Evolutionary conservation across 2,113 vertebrate species (phyloP).

Genomic region (Thomomys bottae): DNA sequence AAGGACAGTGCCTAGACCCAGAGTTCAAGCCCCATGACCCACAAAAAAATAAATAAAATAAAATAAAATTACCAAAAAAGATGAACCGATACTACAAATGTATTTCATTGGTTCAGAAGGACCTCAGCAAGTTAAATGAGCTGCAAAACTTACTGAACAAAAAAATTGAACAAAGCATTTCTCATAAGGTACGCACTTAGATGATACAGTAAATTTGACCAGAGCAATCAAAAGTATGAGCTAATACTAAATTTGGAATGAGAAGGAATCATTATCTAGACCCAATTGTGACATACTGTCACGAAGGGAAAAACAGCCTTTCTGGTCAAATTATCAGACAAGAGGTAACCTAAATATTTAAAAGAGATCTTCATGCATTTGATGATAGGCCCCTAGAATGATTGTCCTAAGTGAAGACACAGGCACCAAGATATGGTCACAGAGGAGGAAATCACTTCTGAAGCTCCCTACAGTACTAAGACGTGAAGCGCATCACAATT

Average conservation of each 20-base stretch:
- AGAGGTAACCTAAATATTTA: neutral
- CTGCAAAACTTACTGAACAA: neutral
- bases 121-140: neutral
- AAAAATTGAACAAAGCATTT: neutral
- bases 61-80: too few species aligned
- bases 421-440: neutral
- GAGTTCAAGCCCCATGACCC: too few species aligned
- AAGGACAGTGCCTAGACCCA: too few species aligned
- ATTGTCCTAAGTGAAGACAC: neutral
- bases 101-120: conserved; percentile 35
- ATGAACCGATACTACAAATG: neutral
- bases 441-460: neutral
- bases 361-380: neutral
- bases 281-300: neutral
- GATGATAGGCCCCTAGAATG: neutral
- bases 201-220: conserved; percentile 14
- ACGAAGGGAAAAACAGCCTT: neutral
- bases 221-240: neutral
- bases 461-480: neutral
- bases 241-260: neutral
- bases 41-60: too few species aligned
- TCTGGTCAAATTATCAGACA: neutral
- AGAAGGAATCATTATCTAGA: neutral
- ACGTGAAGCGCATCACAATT: neutral
- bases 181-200: neutral